These are phyloP conservation scores for Eptesicus fuscus DNA, from an alignment of 2,113 vertebrate species.

Conservation along the genomic window DNA sequence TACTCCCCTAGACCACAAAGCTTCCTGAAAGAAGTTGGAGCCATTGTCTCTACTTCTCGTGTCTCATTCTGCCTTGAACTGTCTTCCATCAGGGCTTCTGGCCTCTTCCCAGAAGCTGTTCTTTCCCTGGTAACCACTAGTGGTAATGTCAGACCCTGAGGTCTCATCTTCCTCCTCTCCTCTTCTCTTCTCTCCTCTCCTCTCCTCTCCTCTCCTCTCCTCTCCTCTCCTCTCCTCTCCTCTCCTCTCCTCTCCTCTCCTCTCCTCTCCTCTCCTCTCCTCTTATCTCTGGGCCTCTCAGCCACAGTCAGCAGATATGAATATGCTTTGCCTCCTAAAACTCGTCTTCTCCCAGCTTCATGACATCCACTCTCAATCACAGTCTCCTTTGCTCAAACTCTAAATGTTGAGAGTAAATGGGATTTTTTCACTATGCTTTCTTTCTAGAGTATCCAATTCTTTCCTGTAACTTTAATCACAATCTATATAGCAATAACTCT, in stretches of 20 bases:
- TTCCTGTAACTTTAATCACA: not conserved
- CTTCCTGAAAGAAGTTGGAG: not conserved
- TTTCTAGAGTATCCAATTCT: not conserved
- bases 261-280: too few species aligned
- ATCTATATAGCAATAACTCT: not conserved
- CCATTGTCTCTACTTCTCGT: not conserved
- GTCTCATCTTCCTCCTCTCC: not conserved
- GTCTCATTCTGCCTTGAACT: not conserved
- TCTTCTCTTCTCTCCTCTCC: too few species aligned
- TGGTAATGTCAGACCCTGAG: too few species aligned
- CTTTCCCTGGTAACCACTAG: not conserved
- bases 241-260: too few species aligned
- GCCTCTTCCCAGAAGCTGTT: not conserved
- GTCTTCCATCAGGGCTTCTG: not conserved
- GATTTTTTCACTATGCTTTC: not conserved
- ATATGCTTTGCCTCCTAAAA: not conserved
- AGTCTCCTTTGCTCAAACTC: not conserved
- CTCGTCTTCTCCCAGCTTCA: not conserved
- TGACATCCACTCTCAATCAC: not conserved
- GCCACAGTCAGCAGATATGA: not conserved
- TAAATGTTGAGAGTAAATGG: not conserved
- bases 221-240: too few species aligned
- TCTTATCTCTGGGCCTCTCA: not conserved
- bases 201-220: too few species aligned
- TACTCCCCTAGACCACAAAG: not conserved